These are phyloP conservation scores for Cavia aperea DNA, from an alignment of 2,113 vertebrate genomes.

Conservation along the genomic window DNA sequence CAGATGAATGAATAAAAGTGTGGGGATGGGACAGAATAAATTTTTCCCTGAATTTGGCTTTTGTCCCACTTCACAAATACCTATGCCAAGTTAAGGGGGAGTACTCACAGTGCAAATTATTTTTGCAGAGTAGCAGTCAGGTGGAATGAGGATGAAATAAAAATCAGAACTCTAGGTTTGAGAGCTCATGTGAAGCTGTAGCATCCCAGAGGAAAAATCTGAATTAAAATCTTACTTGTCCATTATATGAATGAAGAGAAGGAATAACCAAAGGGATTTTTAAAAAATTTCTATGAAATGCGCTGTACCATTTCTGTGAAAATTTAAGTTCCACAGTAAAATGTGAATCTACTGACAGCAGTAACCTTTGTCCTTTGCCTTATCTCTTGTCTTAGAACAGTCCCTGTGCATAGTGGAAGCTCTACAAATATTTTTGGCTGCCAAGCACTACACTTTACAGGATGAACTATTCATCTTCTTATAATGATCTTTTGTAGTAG, in stretches of 20 bases:
- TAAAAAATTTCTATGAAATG: not conserved
- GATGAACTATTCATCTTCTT: not conserved
- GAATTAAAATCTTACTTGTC: not conserved
- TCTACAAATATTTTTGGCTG: not conserved
- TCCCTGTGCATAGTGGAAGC: not conserved
- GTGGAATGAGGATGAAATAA: not conserved
- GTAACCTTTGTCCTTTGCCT: not conserved
- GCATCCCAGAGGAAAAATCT: not conserved
- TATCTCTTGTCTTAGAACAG: not conserved
- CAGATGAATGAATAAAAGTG: constrained; percentile 56
- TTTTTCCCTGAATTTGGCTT: constrained; percentile 61
- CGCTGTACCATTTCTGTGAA: not conserved
- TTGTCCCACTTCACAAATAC: constrained; percentile 69
- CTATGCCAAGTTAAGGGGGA: constrained; percentile 59
- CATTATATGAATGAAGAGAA: constrained; percentile 10
- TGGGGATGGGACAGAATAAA: constrained; percentile 50
- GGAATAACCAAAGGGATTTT: not conserved
- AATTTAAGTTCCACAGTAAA: not conserved
- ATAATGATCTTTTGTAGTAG: not conserved
- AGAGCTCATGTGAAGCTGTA: not conserved
- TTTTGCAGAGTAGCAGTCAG: constrained; percentile 51
- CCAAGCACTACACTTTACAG: not conserved
- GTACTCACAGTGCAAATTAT: constrained; percentile 60
- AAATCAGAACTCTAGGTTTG: not conserved
- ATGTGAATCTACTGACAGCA: not conserved